Evolutionary conservation across 2,888 invertebrate genomes (phyloP), one percentile per base, ranked within the genome.

Genomic region (Eustalomyia histrio): DNA sequence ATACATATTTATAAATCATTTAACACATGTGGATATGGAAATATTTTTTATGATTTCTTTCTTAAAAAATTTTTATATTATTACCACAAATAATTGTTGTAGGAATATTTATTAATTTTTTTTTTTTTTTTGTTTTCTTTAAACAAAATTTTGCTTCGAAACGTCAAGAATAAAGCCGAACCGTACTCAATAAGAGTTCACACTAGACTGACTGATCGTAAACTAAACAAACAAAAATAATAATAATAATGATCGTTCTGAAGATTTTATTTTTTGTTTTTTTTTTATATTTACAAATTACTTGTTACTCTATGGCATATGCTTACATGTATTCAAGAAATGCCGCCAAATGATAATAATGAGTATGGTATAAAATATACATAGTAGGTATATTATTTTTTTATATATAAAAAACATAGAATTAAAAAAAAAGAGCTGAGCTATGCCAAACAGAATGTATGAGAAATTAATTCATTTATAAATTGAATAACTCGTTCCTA

Each of bases 151-250:
- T 47, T 1, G 9, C 12, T 39, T 39, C 12, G n/a, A 47, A 47
- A n/a, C 43, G 39, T 39, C n/a, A 47, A 47, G 39, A 39, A 39
- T 10, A 47, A 2, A 76, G 57, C 52, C 76, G 75, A 76, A 83
- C 80, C 80, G 78, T 64, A 79, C 78, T 79, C 79, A 83, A 61
- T 75, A 79, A 80, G 80, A 83, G 80, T 76, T 76, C 72, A 78
- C 78, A 75, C 64, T 64, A 80, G 75, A 83, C 83, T 83, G 75
- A 83, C 83, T 83, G 80, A 76, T 76, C 81, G 61, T 74, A 14
- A 55, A 39, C 55, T 67, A 61, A 74, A 79, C 53, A 68, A n/a
- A 14, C 60, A 74, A 67, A 78, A 71, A 24, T 67, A 71, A 57
- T 71, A 21, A 65, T 52, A 29, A 29, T 29, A 29, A 29, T n/a